These are phyloP conservation scores for Poecilia latipinna DNA, from an alignment of 2,113 vertebrate genomes.

Conservation along the genomic window DNA sequence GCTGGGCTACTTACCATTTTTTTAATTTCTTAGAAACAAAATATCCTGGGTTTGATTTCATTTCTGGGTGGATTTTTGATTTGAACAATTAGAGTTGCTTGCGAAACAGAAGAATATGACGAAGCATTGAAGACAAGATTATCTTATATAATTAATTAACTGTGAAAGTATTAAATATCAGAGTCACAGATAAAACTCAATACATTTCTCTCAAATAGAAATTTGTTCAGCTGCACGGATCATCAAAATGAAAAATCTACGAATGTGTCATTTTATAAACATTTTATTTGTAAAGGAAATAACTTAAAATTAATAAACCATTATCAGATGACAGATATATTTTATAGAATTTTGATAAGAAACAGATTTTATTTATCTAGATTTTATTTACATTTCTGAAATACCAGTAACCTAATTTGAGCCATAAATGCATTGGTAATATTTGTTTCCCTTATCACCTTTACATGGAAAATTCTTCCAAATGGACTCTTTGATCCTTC, in stretches of 20 bases:
- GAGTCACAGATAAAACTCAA: not conserved
- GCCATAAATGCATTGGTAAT: not conserved
- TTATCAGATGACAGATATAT: too few species aligned
- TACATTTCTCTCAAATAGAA: slow-evolving; percentile 1
- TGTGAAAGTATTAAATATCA: not conserved
- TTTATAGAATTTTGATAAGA: too few species aligned
- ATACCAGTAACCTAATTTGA: not conserved
- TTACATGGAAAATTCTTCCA: slow-evolving; percentile 2
- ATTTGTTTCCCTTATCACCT: not conserved
- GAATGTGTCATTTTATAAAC: slow-evolving; percentile 5
- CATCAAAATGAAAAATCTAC: slow-evolving; percentile 12
- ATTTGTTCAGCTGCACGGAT: too few species aligned
- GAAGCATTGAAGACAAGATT: not conserved
- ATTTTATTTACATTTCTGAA: not conserved
- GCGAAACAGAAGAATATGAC: not conserved
- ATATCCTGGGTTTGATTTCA: slow-evolving; percentile 11
- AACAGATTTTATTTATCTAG: too few species aligned
- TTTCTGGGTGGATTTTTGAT: not conserved
- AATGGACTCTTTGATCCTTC: not conserved
- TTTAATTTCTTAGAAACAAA: slow-evolving; percentile 10
- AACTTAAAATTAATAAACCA: not conserved
- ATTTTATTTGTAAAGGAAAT: not conserved
- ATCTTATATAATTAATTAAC: not conserved
- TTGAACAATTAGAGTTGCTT: not conserved
- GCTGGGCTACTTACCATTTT: slow-evolving; percentile 24